Conservation (phyloP, 2,113 vertebrate genomes). For the Tachycineta bicolor region DNA sequence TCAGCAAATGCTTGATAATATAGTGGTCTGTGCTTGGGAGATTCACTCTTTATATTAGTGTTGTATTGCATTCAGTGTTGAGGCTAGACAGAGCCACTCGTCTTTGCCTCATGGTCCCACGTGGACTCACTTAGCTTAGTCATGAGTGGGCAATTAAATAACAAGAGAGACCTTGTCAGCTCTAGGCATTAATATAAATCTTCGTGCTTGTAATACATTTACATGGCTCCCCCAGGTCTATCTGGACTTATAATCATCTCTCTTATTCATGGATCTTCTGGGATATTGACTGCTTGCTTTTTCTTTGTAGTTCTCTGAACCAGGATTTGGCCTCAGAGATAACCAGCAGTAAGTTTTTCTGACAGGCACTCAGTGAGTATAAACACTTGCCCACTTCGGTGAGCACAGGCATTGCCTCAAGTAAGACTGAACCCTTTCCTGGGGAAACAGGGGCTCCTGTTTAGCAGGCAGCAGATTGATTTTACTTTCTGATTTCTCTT, state of each 20-base stretch:
- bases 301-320: background rate
- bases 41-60: slow-evolving; percentile 2
- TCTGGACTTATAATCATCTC: background rate
- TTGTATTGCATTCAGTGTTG: background rate
- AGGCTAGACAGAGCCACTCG: slow-evolving; percentile 28
- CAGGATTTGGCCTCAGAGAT: background rate
- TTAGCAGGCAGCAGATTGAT: background rate
- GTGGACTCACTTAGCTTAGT: slow-evolving; percentile 3
- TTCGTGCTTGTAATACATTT: slow-evolving; percentile 26
- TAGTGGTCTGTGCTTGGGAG: slow-evolving; percentile 38
- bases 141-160: slow-evolving; percentile 54
- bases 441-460: background rate
- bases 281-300: background rate
- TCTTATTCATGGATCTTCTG: background rate
- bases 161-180: slow-evolving; percentile 44
- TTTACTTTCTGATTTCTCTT: background rate
- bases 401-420: background rate
- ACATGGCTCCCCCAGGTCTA: background rate
- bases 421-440: background rate
- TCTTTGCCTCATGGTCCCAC: slow-evolving; percentile 16
- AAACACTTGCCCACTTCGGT: background rate
- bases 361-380: background rate
- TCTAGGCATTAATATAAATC: slow-evolving; percentile 46
- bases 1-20: slow-evolving; percentile 44
- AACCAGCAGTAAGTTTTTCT: background rate